Evolutionary conservation across 2,888 invertebrate species (phyloP).

Genomic region (Hemistola chrysoprasaria): DNA sequence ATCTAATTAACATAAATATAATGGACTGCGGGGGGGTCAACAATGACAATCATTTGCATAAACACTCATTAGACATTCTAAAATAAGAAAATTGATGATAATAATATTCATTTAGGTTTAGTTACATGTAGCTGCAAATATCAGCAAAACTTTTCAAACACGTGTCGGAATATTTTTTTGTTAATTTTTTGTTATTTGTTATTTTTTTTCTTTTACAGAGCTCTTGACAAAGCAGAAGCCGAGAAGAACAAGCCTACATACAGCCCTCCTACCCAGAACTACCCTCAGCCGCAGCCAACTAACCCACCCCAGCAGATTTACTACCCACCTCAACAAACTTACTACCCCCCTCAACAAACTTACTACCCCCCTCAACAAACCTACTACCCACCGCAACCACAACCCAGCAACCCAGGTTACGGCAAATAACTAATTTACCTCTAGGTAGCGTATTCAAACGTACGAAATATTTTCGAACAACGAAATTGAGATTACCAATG

Average conservation of each 20-base stretch:
- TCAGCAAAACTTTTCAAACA: neutral
- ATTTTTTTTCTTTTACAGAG: slow-evolving; percentile 23
- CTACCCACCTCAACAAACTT: slow-evolving; percentile 28
- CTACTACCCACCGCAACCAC: slow-evolving; percentile 32
- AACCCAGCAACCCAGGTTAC: slow-evolving; percentile 25
- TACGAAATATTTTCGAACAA: slow-evolving; percentile 32
- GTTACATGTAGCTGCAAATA: no score
- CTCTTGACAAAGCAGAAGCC: slow-evolving; percentile 24
- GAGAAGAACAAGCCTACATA: slow-evolving; percentile 13
- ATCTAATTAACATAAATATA: slow-evolving; percentile 41
- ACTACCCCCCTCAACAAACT: slow-evolving; percentile 30
- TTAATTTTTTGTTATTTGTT: slow-evolving; percentile 5
- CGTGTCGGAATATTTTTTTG: no score
- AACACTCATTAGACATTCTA: slow-evolving; percentile 26
- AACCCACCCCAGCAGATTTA: slow-evolving; percentile 32
- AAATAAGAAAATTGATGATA: slow-evolving; percentile 16
- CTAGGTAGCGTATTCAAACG: slow-evolving; percentile 17
- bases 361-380: slow-evolving; percentile 31
- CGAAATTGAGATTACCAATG: slow-evolving; percentile 22
- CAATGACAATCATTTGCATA: slow-evolving; percentile 30
- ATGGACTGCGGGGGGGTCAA: slow-evolving; percentile 32
- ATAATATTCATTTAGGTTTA: neutral
- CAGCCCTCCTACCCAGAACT: slow-evolving; percentile 28
- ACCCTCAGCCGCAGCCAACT: slow-evolving; percentile 30
- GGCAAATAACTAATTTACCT: slow-evolving; percentile 30